Base-by-base conservation (phyloP, 2,113 vertebrate genomes). In the Elachura formosa region DNA sequence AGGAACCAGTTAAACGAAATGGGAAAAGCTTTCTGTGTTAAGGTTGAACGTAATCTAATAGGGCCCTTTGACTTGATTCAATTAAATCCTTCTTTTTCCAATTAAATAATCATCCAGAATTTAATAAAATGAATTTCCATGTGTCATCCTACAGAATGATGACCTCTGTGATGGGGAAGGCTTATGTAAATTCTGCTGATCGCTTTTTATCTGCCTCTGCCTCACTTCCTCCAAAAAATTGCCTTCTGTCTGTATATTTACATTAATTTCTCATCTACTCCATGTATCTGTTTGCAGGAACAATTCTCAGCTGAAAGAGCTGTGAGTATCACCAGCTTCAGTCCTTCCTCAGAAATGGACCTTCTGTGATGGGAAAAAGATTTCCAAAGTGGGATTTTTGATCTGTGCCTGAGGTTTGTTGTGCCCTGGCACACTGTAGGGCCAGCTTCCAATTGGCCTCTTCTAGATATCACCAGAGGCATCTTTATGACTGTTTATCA, bases 131-230 rank as follows among this genome's bases (percentile, higher is more conserved):
- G 9, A 74, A 80, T 97, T 96, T 94, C 79, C 82, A 51, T 73
- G 72, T 95, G 89, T 92, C 93, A 82, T 73, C 90, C 90, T 85
- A 81, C 87, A 76, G 87, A 94, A 56, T 68, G 90, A 96, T 96
- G 97, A 97, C 97, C 96, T 92, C 76, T 52, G 93, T 88, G 97
- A 93, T 94, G 91, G 61, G 40, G 83, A 80, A 79, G 68, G 92
- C 95, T 97, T 96, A 75, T 97, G 96, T 81, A 96, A 95, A 96
- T 95, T 79, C 87, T 86, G 77, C 91, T 87, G 93, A 97, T 97
- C 18, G 29, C 94, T 92, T 93, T 96, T 97, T 82, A 95, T 94
- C 92, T 93, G 81, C 92, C 67, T 90, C 71, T 48, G 76, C 85
- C 84, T 97, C 95, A 43, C 91, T 95, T 95, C 93, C 84, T 95